Conservation (phyloP, 2,888 invertebrate species). For the Perizoma flavofasciatum region DNA sequence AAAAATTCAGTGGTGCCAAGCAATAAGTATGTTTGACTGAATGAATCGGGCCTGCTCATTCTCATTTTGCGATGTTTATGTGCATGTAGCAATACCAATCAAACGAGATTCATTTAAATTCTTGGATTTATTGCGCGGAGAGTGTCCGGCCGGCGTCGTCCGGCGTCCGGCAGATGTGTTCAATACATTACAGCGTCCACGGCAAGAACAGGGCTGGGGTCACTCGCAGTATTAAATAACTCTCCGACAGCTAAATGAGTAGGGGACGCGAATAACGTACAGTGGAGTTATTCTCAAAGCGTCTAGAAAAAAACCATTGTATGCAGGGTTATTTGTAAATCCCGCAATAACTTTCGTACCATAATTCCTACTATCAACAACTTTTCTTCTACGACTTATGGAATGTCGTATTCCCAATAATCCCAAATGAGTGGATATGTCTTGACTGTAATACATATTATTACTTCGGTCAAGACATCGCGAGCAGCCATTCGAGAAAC, state of each 20-base stretch:
- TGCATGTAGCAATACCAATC: constrained; percentile 33
- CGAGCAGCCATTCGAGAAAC: too few relatives aligned
- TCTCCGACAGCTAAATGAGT: constrained; percentile 81
- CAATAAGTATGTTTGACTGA: constrained; percentile 14
- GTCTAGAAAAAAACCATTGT: constrained; percentile 34
- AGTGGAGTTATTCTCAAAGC: constrained; percentile 51
- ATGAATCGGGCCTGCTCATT: constrained; percentile 15
- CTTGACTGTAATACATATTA: too few relatives aligned
- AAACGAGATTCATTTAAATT: constrained; percentile 56
- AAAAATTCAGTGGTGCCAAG: not conserved
- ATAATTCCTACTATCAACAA: too few relatives aligned
- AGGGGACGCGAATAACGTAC: constrained; percentile 68
- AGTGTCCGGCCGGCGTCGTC: constrained; percentile 51
- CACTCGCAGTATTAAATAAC: constrained; percentile 81
- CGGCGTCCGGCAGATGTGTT: constrained; percentile 75
- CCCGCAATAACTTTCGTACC: too few relatives aligned
- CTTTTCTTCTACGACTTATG: too few relatives aligned
- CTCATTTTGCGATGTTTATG: constrained; percentile 32
- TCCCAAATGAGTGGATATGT: too few relatives aligned
- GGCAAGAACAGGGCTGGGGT: constrained; percentile 68
- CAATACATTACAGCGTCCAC: constrained; percentile 69
- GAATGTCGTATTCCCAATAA: too few relatives aligned
- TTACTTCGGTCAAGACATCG: too few relatives aligned
- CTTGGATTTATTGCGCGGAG: constrained; percentile 64
- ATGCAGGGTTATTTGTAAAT: too few relatives aligned